Evolutionary conservation across 2,888 invertebrate genomes (phyloP).

Genomic region (Megastigmus dorsalis): DNA sequence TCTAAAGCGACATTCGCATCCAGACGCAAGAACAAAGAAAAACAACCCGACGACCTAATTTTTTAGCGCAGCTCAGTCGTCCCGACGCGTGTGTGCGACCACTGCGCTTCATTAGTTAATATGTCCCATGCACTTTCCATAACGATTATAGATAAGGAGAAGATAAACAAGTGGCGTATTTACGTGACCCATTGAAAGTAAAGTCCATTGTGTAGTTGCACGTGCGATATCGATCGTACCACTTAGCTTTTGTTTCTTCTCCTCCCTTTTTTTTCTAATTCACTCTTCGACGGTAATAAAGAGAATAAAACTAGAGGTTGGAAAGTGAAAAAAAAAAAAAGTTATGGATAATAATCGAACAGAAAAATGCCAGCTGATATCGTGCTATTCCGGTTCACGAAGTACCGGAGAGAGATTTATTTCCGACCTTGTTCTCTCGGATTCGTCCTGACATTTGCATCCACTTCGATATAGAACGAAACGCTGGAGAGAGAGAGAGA

Average conservation of each 20-base stretch:
- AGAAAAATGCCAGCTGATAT: not conserved
- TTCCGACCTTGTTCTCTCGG: constrained; percentile 4
- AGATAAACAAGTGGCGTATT: constrained; percentile 33
- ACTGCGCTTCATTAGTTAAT: constrained; percentile 32
- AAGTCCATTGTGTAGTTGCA: not conserved
- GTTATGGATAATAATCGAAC: not conserved
- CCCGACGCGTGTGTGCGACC: not conserved
- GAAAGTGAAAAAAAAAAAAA: no score
- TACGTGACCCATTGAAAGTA: constrained; percentile 32
- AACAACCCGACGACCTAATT: not conserved
- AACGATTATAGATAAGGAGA: constrained; percentile 26
- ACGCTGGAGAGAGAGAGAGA: no score
- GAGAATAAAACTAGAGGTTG: no score
- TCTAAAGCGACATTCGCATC: not conserved
- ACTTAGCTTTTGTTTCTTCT: not conserved
- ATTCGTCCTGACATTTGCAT: constrained; percentile 23
- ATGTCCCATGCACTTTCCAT: constrained; percentile 16
- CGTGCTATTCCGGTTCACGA: not conserved
- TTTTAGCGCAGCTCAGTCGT: no score
- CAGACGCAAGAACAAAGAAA: not conserved
- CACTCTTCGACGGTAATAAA: no score
- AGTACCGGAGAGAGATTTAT: constrained; percentile 10
- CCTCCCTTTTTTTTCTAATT: not conserved
- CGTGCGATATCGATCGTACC: constrained; percentile 11
- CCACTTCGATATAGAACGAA: not conserved